Percentiles rank a stretch among this genome's conserved stretches.
Evolutionary conservation across 1,140 invertebrate genomes (phyloP).

Genomic region (Bombus confusus): DNA sequence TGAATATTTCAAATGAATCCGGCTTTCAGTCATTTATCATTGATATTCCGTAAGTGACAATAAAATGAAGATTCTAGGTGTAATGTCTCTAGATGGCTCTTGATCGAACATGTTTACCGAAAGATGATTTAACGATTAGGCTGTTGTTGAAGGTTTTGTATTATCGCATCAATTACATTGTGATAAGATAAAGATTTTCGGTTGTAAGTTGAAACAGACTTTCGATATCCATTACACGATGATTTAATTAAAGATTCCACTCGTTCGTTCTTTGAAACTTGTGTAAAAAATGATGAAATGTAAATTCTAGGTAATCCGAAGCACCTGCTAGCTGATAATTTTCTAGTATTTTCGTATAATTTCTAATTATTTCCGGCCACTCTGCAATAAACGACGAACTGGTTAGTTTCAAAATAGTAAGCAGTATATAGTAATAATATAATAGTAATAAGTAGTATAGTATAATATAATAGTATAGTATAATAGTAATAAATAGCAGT

Average conservation of each 20-base stretch:
- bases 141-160: neutral
- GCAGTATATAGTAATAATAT: too few species aligned
- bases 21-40: neutral
- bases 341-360: too few species aligned
- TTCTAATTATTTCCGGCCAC: too few species aligned
- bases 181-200: neutral
- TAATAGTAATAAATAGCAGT: too few species aligned
- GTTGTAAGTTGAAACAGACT: too few species aligned
- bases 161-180: neutral
- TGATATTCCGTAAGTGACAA: neutral
- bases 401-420: too few species aligned
- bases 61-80: neutral
- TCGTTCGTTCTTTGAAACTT: neutral
- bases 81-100: neutral
- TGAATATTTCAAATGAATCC: neutral
- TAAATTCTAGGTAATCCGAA: neutral
- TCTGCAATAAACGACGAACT: neutral
- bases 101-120: neutral
- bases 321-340: too few species aligned
- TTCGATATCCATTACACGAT: neutral
- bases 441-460: too few species aligned
- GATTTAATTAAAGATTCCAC: neutral
- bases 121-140: neutral
- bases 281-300: neutral
- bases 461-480: too few species aligned